Base-by-base conservation (phyloP, 2,797 vertebrate genomes). In the Coregonus ussuriensis region DNA sequence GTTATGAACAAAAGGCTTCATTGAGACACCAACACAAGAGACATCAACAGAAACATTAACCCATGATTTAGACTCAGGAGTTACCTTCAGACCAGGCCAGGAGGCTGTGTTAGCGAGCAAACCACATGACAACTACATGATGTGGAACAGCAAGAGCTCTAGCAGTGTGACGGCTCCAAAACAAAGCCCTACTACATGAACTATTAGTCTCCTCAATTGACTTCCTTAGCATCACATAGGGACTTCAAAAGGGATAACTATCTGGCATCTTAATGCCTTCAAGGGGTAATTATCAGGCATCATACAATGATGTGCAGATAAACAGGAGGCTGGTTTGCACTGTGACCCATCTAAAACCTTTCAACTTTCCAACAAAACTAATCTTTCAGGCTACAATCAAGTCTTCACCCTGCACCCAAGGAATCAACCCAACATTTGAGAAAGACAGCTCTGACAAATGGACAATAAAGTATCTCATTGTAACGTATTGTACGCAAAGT, bases 81-180 rank as follows among this genome's bases (percentile, higher is more conserved):
- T 89, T 90, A 93, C 89, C 90, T 91, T 86, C 79, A 80, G 53
- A 69, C 77, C 80, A 85, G 71, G 85, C 85, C 90, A 85, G 79
- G 74, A 66, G 70, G 76, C 87, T 89, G 86, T 86, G 81, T 89
- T 82, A 80, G 29, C 80, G 41, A 37, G 77, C 81, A 78, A 70
- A 90, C 86, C 91, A 83, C 87, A 83, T 89, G 90, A 89, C 84
- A 82, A 77, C 72, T 81, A 83, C 72, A 82, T 82, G 79, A 85
- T 0, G 71, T 79, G 73, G 59, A 80, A 76, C 77, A 74, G 72
- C 72, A 67, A 65, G 33, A 53, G 74, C 67, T 79, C 18, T 79
- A 51, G 77, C 41, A 47, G 18, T 3, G 35, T 11, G 68, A 69
- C 6, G 4, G 29, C 52, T n/a, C 33, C 21, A 56, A 41, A 41